Evolutionary conservation across 2,888 invertebrate species (phyloP), one percentile per base, ranked within the genome.

Genomic region (Acleris literana): DNA sequence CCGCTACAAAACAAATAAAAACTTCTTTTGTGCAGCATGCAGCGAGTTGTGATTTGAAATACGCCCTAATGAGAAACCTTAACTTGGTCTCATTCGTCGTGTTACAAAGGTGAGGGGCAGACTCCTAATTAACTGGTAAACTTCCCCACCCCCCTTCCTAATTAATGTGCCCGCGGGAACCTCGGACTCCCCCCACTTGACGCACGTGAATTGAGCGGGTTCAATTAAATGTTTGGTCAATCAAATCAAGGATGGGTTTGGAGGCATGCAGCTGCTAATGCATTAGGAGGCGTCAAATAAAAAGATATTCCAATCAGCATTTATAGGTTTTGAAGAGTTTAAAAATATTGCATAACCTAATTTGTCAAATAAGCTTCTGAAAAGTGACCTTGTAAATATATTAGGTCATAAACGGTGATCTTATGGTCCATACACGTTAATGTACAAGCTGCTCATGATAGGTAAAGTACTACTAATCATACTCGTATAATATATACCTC

Each of bases 91-190:
- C 83, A 84, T 84, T 84, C 84, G 82, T 78, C 80, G 83, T 80
- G 82, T 87, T 85, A 88, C 85, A 87, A 84, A 87, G 89, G 87
- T 86, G 81, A 80, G 82, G 85, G 84, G 83, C 68, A 78, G 81
- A 84, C 80, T 88, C 86, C 90, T 93, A 93, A 93, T 93, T 92
- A 92, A 92, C 91, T 91, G 92, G 92, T 92, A 91, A 92, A 92
- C 92, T 93, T 81, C 74, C 67, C 74, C 76, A 69, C 71, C 75
- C 79, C 79, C 77, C 80, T 79, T 85, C 86, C 90, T 92, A 92
- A 92, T 92, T 91, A 92, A 92, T 90, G 88, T 85, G 86, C 87
- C 88, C 86, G 86, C 85, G 86, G 84, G 85, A 83, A 76, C 73
- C 81, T 83, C 80, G 85, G 86, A 83, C 86, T 77, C 77, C 78